Percentiles rank a stretch among this genome's conserved stretches.
Conservation (phyloP, 2,888 invertebrate species). For the Congeria kusceri region DNA sequence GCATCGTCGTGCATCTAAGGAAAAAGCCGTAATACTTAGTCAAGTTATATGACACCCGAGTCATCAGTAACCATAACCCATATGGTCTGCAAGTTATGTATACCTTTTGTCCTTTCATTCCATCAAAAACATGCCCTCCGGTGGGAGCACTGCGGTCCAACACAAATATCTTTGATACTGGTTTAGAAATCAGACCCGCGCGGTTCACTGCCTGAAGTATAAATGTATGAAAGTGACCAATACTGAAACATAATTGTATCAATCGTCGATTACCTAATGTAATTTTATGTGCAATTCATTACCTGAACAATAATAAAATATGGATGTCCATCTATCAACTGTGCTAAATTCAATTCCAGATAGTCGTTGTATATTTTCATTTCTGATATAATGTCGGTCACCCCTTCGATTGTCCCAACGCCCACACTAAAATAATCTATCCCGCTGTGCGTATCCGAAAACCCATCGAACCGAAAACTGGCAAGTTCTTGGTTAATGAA, state of each 20-base stretch:
- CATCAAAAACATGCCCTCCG: conserved; percentile 26
- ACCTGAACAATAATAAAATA: conserved; percentile 30
- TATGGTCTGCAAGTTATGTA: not conserved
- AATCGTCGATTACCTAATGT: not conserved
- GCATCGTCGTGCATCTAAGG: too few relatives aligned
- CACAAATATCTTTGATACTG: not conserved
- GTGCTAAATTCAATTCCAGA: not conserved
- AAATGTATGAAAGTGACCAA: not conserved
- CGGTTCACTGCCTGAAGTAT: conserved; percentile 28
- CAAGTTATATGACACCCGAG: too few relatives aligned
- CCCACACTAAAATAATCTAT: conserved; percentile 23
- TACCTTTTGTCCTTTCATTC: not conserved
- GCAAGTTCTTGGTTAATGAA: conserved; percentile 1
- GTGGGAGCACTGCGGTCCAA: conserved; percentile 17
- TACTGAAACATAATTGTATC: not conserved
- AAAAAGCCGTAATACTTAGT: too few relatives aligned
- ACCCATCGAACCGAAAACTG: not conserved
- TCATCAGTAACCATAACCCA: too few relatives aligned
- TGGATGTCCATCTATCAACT: conserved; percentile 16
- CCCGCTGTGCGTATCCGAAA: conserved; percentile 30
- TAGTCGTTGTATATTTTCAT: not conserved
- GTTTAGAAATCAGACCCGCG: conserved; percentile 23
- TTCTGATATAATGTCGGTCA: not conserved
- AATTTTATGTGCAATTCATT: not conserved
- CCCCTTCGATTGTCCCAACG: not conserved